Evolutionary conservation across 2,113 vertebrate genomes (phyloP).

Genomic region (Orientallactaga bullata): DNA sequence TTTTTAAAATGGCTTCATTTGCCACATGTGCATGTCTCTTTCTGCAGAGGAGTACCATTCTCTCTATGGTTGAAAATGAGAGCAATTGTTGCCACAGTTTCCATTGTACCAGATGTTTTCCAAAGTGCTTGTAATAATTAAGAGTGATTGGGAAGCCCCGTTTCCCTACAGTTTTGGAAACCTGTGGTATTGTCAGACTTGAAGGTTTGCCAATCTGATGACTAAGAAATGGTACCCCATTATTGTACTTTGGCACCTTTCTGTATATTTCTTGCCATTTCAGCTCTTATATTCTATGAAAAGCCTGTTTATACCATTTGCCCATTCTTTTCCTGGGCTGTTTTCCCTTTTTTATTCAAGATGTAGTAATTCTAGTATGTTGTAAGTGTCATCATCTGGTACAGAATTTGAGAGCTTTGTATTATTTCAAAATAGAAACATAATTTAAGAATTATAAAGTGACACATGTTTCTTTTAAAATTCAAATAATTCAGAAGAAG

Average conservation of each 20-base stretch:
- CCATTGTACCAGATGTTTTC: not conserved
- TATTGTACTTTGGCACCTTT: constrained; percentile 11
- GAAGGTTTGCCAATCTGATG: constrained; percentile 11
- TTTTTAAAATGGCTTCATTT: not conserved
- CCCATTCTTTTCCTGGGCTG: constrained; percentile 25
- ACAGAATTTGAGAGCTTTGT: constrained; percentile 28
- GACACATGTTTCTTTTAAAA: constrained; percentile 18
- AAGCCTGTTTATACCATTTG: not conserved
- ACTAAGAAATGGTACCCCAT: not conserved
- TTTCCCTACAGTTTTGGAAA: constrained; percentile 31
- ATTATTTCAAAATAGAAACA: constrained; percentile 57
- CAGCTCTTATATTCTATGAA: constrained; percentile 12
- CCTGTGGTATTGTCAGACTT: constrained; percentile 3
- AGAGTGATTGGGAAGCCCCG: not conserved
- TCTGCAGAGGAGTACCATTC: not conserved
- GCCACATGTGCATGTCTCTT: not conserved
- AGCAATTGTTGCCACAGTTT: not conserved
- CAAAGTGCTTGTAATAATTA: not conserved
- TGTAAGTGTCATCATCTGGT: not conserved
- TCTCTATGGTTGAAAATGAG: not conserved
- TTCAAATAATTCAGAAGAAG: constrained; percentile 60
- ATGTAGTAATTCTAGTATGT: not conserved
- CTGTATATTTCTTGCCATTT: constrained; percentile 14
- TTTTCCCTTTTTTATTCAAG: constrained; percentile 52
- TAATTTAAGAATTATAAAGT: constrained; percentile 32